These are phyloP conservation scores for Drosophila navojoa DNA, from an alignment of 1,140 invertebrate species.

Conservation along the genomic window DNA sequence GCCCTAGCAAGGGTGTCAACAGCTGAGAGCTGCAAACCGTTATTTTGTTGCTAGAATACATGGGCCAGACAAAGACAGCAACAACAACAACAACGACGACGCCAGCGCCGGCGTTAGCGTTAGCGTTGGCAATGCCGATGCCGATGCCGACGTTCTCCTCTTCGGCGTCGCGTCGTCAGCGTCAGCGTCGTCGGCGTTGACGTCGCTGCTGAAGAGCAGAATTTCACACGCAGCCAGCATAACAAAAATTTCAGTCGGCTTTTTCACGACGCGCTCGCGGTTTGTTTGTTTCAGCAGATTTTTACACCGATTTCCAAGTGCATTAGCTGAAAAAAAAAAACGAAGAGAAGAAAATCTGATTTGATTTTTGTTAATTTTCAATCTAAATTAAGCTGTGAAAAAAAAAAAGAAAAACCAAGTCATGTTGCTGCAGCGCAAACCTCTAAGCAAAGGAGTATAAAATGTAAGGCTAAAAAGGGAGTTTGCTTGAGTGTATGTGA, in stretches of 20 bases:
- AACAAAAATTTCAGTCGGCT: conserved; percentile 77
- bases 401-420: not conserved
- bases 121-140: conserved; percentile 55
- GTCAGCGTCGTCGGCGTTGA: not conserved
- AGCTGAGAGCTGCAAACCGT: conserved; percentile 72
- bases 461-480: conserved; percentile 24
- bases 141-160: conserved; percentile 19
- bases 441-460: conserved; percentile 18
- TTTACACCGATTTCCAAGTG: conserved; percentile 15
- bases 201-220: conserved; percentile 51
- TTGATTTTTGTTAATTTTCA: conserved; percentile 18
- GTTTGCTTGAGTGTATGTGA: not conserved
- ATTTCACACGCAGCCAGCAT: conserved; percentile 67
- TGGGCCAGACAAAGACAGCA: conserved; percentile 52
- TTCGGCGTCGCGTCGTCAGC: not conserved
- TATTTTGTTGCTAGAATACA: conserved; percentile 62
- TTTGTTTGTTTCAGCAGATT: conserved; percentile 58
- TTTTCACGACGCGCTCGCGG: conserved; percentile 72
- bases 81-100: conserved; percentile 21
- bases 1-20: conserved; percentile 33
- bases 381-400: conserved; percentile 13
- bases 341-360: conserved; percentile 37
- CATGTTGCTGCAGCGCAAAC: conserved; percentile 2
- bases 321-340: conserved; percentile 19
- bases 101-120: conserved; percentile 48